Evolutionary conservation across 2,888 invertebrate species (phyloP).

Genomic region (Eupithecia vulgata): DNA sequence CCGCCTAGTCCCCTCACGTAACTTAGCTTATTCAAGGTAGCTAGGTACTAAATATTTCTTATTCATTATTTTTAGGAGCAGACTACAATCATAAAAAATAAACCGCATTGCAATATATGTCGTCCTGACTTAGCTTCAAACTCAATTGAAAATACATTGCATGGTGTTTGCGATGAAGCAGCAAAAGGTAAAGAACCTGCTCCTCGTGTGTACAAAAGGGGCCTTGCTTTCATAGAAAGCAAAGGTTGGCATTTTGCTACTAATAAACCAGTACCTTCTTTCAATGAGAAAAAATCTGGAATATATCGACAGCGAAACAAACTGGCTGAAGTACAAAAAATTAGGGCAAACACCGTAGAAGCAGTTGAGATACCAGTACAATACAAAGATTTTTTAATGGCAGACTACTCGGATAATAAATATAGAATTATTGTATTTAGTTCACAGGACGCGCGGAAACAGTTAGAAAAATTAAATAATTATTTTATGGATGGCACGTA

Average conservation of each 20-base stretch:
- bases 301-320: too few relatives aligned
- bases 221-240: slow-evolving; percentile 27
- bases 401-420: too few relatives aligned
- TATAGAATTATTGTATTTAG: slow-evolving; percentile 16
- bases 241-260: slow-evolving; percentile 4
- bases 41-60: neutral
- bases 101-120: slow-evolving; percentile 22
- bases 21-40: too few relatives aligned
- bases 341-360: slow-evolving; percentile 19
- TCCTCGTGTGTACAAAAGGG: slow-evolving; percentile 27
- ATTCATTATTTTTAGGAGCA: too few relatives aligned
- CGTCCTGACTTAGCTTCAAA: slow-evolving; percentile 24
- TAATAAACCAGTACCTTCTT: too few relatives aligned
- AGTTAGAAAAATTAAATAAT: slow-evolving; percentile 20
- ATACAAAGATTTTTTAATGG: too few relatives aligned
- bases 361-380: slow-evolving; percentile 24
- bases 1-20: too few relatives aligned
- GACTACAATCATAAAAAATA: too few relatives aligned
- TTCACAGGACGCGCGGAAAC: slow-evolving; percentile 22
- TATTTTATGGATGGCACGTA: slow-evolving; percentile 23
- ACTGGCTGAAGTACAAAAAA: slow-evolving; percentile 22
- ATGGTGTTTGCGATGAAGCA: slow-evolving; percentile 8
- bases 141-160: slow-evolving; percentile 25
- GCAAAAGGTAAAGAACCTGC: slow-evolving; percentile 26
- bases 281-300: too few relatives aligned